These are phyloP conservation scores for Pogonognathellus flavescens DNA, from an alignment of 1,140 invertebrate species.

Conservation along the genomic window DNA sequence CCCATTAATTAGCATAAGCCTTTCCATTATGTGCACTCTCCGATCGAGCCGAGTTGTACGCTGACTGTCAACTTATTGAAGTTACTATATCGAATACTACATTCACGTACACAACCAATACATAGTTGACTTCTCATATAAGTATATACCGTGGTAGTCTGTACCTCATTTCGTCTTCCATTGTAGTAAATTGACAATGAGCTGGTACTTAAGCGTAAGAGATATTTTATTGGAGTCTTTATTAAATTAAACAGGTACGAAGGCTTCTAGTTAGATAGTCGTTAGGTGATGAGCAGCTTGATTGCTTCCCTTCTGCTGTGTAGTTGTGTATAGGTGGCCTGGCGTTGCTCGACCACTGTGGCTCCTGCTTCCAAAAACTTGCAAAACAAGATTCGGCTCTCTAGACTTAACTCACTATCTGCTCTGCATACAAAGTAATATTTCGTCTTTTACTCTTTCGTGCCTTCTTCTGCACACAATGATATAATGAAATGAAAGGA, in stretches of 20 bases:
- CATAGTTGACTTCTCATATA: too few relatives aligned
- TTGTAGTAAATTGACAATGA: conserved; percentile 3
- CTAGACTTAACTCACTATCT: background rate
- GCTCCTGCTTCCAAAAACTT: conserved; percentile 58
- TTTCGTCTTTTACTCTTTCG: background rate
- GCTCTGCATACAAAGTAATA: conserved; percentile 40
- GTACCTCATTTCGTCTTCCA: background rate
- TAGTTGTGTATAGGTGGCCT: conserved; percentile 8
- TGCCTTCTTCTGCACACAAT: background rate
- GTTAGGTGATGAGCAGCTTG: conserved; percentile 37
- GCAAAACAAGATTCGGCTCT: conserved; percentile 58
- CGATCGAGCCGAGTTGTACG: background rate
- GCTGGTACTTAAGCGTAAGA: conserved; percentile 21
- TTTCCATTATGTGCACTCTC: background rate
- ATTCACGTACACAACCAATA: too few relatives aligned
- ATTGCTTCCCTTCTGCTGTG: background rate
- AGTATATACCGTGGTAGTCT: too few relatives aligned
- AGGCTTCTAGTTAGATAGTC: conserved; percentile 21
- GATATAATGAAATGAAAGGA: background rate
- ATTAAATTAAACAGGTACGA: conserved; percentile 40
- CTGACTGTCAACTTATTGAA: too few relatives aligned
- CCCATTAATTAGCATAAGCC: conserved; percentile 31
- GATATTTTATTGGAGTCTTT: conserved; percentile 38
- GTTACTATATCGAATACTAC: too few relatives aligned
- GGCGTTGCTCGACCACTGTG: conserved; percentile 16